phyloP scores from a whole-genome alignment of 2,113 vertebrate genomes.

The Varanus salvator region DNA sequence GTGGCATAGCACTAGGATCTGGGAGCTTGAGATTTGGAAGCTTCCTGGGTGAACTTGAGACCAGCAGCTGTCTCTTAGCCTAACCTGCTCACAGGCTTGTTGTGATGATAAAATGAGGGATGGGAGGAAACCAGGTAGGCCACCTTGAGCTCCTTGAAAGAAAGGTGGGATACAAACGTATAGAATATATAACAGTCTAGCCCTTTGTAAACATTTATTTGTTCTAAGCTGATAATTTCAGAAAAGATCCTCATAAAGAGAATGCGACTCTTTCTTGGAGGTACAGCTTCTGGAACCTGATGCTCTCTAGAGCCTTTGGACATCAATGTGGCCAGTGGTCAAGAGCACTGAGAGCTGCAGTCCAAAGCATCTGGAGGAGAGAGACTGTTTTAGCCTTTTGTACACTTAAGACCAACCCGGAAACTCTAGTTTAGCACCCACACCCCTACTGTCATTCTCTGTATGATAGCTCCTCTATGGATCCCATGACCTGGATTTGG shows the following conservation, averaged over 20 bases:
- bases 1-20: background rate
- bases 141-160: background rate
- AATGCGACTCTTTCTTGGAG: background rate
- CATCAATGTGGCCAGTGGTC: background rate
- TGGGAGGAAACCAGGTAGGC: background rate
- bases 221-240: background rate
- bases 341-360: no score
- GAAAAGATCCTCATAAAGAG: background rate
- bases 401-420: background rate
- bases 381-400: background rate
- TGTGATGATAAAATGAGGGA: background rate
- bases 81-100: background rate
- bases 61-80: background rate
- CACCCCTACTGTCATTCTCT: background rate
- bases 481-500: background rate
- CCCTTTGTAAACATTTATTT: background rate
- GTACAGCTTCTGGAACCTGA: background rate
- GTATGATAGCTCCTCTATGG: background rate
- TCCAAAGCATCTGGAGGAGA: no score
- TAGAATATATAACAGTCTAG: background rate
- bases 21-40: background rate
- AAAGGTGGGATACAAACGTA: background rate
- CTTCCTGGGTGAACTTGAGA: background rate
- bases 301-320: background rate
- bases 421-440: background rate